Base-by-base conservation (phyloP, 2,113 vertebrate species). In the Hippocampus comes region DNA sequence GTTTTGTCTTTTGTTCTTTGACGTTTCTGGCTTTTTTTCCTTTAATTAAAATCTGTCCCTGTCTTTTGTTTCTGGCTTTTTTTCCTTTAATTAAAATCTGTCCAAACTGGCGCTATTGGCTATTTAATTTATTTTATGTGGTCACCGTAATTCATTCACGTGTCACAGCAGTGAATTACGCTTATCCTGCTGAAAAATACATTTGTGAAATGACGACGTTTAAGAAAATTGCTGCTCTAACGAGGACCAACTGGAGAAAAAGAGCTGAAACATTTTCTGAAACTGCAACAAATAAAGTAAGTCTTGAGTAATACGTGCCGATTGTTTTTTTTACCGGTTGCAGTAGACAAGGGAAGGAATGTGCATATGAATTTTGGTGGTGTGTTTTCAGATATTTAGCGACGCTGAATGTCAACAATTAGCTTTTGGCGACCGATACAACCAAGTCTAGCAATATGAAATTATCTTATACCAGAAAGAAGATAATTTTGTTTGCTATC, bases 1-100 rank as follows among this genome's bases (percentile, higher is more conserved):
- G 34, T 38, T 49, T 25, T 67, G 75, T 77, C 48, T 70, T 67
- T 72, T 72, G 55, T 73, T 75, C 67, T 77, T 71, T 42, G 70
- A 69, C 75, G 55, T 71, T 82, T 78, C 74, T 68, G 43, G 15
- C 15, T 68, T 23, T 53, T 48, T 59, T 56, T 67, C n/a, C n/a
- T n/a, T n/a, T n/a, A n/a, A n/a, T n/a, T n/a, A n/a, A n/a, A n/a
- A n/a, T n/a, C n/a, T n/a, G n/a, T n/a, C n/a, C n/a, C 25, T 67
- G 75, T 77, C 48, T 70, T 67, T 72, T 72, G 55, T 73, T 75
- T 78, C 74, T 68, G 43, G 15, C 15, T 68, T 23, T 53, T 48
- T 59, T 51, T 46, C 67, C 30, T 49, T 68, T 27, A 64, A 70
- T 81, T 75, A 64, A 78, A 81, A 69, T n/a, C 14, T 38, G 38